A percentile compares a stretch with the other conserved stretches of the same genome.
These are phyloP conservation scores for Macaria notata DNA, from an alignment of 2,888 invertebrate genomes.

Conservation along the genomic window DNA sequence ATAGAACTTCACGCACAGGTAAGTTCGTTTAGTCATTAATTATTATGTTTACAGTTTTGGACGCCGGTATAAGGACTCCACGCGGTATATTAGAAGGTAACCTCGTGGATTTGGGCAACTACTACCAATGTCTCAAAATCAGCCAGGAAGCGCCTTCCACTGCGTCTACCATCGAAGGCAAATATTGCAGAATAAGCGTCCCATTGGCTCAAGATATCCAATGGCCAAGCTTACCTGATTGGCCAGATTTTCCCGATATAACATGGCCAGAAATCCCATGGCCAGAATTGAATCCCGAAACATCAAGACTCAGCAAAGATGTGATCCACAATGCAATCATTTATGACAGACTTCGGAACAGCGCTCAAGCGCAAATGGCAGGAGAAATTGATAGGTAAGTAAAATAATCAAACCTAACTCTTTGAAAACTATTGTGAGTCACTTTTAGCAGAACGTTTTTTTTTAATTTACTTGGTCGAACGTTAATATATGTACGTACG, in stretches of 20 bases:
- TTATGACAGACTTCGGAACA: slow-evolving; percentile 4
- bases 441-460: no score
- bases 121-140: slow-evolving; percentile 56
- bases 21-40: no score
- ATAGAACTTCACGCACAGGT: no score
- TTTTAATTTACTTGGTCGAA: no score
- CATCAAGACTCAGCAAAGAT: slow-evolving; percentile 19
- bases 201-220: slow-evolving; percentile 44
- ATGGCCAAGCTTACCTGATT: slow-evolving; percentile 37
- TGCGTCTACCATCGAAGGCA: slow-evolving; percentile 50
- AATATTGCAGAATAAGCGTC: slow-evolving; percentile 56
- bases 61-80: slow-evolving; percentile 56
- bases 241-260: slow-evolving; percentile 31
- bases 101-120: slow-evolving; percentile 52
- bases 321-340: slow-evolving; percentile 2
- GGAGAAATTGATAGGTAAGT: slow-evolving; percentile 10
- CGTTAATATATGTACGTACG: no score
- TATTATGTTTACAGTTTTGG: slow-evolving; percentile 47
- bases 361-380: slow-evolving; percentile 10
- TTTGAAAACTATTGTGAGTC: no score
- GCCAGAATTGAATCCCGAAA: slow-evolving; percentile 28
- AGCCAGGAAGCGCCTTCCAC: slow-evolving; percentile 33
- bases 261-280: slow-evolving; percentile 20
- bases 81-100: slow-evolving; percentile 53
- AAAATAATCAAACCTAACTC: not conserved